Percentiles rank a stretch among this genome's conserved stretches.
Evolutionary conservation across 2,888 invertebrate species (phyloP).

Genomic region (Ophion obscuratus): DNA sequence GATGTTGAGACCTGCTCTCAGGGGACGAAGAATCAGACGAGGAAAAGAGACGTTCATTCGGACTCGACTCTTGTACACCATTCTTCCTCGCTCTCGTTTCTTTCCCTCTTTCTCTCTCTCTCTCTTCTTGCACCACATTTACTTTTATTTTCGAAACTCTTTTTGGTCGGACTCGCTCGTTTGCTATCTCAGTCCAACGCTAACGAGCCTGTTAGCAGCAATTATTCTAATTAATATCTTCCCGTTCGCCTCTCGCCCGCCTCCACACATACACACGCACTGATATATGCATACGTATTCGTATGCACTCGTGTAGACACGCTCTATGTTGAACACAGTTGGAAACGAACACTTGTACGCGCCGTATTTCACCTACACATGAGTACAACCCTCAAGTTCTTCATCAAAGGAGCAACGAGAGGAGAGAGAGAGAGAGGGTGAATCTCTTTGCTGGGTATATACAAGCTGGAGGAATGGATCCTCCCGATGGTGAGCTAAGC

Average conservation of each 20-base stretch:
- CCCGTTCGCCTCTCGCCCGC: constrained; percentile 69
- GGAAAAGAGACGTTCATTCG: constrained; percentile 53
- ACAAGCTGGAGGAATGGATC: constrained; percentile 54
- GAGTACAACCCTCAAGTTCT: constrained; percentile 47
- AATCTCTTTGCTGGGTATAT: constrained; percentile 45
- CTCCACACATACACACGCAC: constrained; percentile 13
- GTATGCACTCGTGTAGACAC: constrained; percentile 1
- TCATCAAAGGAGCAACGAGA: constrained; percentile 50
- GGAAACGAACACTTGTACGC: constrained; percentile 30
- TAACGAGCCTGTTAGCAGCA: constrained; percentile 84
- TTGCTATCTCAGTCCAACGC: constrained; percentile 81
- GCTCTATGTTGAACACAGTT: constrained; percentile 27
- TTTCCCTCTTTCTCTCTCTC: constrained; percentile 34
- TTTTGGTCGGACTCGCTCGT: constrained; percentile 74
- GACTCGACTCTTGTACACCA: constrained; percentile 40
- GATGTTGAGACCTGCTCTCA: constrained; percentile 37
- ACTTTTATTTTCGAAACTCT: constrained; percentile 78
- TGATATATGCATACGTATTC: not conserved
- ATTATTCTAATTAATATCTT: constrained; percentile 84
- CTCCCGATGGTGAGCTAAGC: constrained; percentile 41
- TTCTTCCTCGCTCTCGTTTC: constrained; percentile 42
- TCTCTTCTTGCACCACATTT: constrained; percentile 56
- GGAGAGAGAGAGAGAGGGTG: not conserved
- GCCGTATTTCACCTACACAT: constrained; percentile 40
- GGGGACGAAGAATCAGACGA: constrained; percentile 55